Conservation (phyloP, 1,140 invertebrate genomes). For the Hycleus cichorii region DNA sequence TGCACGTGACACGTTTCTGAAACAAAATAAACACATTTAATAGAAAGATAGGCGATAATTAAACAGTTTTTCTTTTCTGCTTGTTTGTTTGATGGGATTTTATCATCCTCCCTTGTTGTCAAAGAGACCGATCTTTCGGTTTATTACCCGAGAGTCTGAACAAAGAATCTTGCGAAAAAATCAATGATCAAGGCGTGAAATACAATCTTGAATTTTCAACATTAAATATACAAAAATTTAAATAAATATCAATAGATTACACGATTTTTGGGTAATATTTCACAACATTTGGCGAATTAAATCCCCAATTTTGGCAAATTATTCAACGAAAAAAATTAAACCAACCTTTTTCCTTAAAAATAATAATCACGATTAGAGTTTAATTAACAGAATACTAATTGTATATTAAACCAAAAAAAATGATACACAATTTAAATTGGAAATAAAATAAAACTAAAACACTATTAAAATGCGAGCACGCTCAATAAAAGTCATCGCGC, state of each 20-base stretch:
- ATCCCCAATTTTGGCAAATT: too few relatives aligned
- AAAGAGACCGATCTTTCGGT: conserved; percentile 1
- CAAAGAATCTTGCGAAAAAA: conserved; percentile 12
- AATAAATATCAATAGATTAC: background rate
- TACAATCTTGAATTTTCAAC: background rate
- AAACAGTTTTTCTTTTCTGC: background rate
- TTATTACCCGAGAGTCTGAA: conserved; percentile 1
- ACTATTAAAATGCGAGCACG: conserved; percentile 5
- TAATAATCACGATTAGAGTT: too few relatives aligned
- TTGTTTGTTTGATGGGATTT: background rate
- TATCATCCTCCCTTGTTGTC: background rate
- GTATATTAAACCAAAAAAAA: too few relatives aligned
- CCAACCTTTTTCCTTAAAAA: too few relatives aligned
- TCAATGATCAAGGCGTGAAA: conserved; percentile 2
- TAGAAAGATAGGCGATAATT: background rate
- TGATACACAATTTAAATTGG: too few relatives aligned
- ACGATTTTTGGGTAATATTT: too few relatives aligned
- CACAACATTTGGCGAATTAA: too few relatives aligned
- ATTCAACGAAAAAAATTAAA: too few relatives aligned
- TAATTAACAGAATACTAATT: too few relatives aligned
- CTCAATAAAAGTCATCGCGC: conserved; percentile 10
- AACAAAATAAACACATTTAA: background rate
- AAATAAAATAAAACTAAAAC: background rate
- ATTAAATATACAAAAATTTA: background rate
- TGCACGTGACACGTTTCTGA: background rate